Percentiles rank a stretch among this genome's conserved stretches.
phyloP scores from a whole-genome alignment of 2,888 invertebrate genomes.

The Oscheius myriophilus region DNA sequence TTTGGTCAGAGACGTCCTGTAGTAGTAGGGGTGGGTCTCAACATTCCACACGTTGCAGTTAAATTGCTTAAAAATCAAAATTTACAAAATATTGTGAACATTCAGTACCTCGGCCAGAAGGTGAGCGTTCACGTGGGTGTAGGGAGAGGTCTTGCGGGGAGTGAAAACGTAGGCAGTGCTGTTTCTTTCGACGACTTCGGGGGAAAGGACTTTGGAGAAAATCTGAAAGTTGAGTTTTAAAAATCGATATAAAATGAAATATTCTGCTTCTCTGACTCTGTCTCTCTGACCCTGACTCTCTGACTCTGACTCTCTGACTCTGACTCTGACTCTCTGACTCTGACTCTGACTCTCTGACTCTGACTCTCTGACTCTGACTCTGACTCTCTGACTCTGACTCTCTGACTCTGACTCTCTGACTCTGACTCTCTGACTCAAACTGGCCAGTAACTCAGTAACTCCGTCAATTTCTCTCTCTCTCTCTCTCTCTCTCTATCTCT shows the following conservation, averaged over 20 bases:
- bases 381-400: too few species aligned
- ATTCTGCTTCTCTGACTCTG: too few species aligned
- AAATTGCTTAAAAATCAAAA: slow-evolving; percentile 34
- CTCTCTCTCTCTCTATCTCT: too few species aligned
- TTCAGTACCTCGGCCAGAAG: slow-evolving; percentile 51
- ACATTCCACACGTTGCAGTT: slow-evolving; percentile 63
- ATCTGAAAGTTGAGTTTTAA: slow-evolving; percentile 32
- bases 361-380: too few species aligned
- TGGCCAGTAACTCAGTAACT: too few species aligned
- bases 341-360: too few species aligned
- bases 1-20: slow-evolving; percentile 63
- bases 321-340: too few species aligned
- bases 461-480: too few species aligned
- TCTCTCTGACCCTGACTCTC: too few species aligned
- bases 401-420: too few species aligned
- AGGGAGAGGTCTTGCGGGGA: slow-evolving; percentile 53
- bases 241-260: background rate
- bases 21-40: slow-evolving; percentile 60
- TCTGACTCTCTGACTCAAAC: too few species aligned
- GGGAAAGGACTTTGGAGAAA: slow-evolving; percentile 42
- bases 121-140: slow-evolving; percentile 60
- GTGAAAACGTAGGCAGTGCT: slow-evolving; percentile 57
- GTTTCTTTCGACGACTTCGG: slow-evolving; percentile 36
- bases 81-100: background rate
- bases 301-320: too few species aligned